Conservation (phyloP, 2,888 invertebrate genomes). For the Chrysodeixis includens region DNA sequence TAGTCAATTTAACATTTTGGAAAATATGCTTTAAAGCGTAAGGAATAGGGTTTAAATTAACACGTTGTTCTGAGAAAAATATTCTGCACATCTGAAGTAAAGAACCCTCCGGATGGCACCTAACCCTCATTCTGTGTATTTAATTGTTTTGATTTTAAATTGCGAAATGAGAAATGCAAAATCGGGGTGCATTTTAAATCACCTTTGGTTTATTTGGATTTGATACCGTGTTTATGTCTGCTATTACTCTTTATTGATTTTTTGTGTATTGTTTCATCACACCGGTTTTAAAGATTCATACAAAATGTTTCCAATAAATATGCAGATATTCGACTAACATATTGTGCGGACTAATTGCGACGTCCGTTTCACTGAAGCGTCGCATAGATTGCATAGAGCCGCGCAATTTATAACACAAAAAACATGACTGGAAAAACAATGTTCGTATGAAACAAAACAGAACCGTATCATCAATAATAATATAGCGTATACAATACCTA, state of each 20-base stretch:
- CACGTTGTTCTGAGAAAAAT: constrained; percentile 52
- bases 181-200: constrained; percentile 78
- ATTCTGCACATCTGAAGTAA: constrained; percentile 74
- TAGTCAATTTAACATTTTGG: constrained; percentile 39
- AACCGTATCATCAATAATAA: constrained; percentile 4
- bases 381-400: constrained; percentile 63
- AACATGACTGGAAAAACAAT: constrained; percentile 34
- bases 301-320: constrained; percentile 68
- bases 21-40: constrained; percentile 61
- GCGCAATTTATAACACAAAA: constrained; percentile 64
- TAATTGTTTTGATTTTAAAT: constrained; percentile 87
- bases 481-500: too few species aligned
- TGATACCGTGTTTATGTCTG: constrained; percentile 28
- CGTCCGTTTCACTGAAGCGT: constrained; percentile 65
- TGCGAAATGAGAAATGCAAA: constrained; percentile 74
- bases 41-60: constrained; percentile 44
- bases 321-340: constrained; percentile 70
- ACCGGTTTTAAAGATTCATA: constrained; percentile 45
- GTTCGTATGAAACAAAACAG: constrained; percentile 13
- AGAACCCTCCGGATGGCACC: constrained; percentile 76
- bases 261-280: constrained; percentile 42
- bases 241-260: constrained; percentile 50
- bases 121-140: constrained; percentile 78
- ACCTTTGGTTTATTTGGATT: constrained; percentile 36
- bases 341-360: constrained; percentile 72